phyloP scores from a whole-genome alignment of 2,888 invertebrate genomes.

The Syritta pipiens region DNA sequence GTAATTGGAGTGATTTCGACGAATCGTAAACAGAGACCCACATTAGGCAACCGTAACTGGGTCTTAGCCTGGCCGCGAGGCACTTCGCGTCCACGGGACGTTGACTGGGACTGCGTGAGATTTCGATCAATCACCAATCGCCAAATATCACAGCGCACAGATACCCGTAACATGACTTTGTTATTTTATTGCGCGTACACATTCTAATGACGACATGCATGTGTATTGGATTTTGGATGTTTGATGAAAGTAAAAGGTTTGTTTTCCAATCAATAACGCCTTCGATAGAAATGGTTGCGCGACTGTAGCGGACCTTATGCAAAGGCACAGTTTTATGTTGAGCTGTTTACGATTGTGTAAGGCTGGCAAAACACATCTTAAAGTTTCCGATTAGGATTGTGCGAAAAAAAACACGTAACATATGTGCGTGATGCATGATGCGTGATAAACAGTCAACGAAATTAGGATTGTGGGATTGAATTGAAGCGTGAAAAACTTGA shows the following conservation, averaged over 20 bases:
- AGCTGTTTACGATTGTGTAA: too few species aligned
- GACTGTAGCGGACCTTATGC: too few species aligned
- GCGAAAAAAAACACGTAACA: too few species aligned
- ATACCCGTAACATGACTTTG: neutral
- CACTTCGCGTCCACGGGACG: neutral
- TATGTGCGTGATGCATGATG: too few species aligned
- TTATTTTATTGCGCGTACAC: neutral
- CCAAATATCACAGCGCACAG: conserved; percentile 3
- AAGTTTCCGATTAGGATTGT: too few species aligned
- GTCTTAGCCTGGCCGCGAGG: neutral
- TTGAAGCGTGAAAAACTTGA: too few species aligned
- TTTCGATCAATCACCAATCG: neutral
- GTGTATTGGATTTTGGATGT: neutral
- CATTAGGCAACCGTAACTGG: neutral
- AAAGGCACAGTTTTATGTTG: too few species aligned
- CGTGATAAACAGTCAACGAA: too few species aligned
- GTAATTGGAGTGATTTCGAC: neutral
- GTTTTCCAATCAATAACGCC: neutral
- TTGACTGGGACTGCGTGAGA: conserved; percentile 1
- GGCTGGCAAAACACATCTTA: too few species aligned
- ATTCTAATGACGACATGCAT: too few species aligned
- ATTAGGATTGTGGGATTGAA: too few species aligned
- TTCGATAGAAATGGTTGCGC: neutral
- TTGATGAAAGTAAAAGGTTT: conserved; percentile 1
- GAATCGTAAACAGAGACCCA: neutral